A percentile compares a stretch with the other conserved stretches of the same genome.
Conservation (phyloP, 2,888 invertebrate species). For the Spisula subtruncata region DNA sequence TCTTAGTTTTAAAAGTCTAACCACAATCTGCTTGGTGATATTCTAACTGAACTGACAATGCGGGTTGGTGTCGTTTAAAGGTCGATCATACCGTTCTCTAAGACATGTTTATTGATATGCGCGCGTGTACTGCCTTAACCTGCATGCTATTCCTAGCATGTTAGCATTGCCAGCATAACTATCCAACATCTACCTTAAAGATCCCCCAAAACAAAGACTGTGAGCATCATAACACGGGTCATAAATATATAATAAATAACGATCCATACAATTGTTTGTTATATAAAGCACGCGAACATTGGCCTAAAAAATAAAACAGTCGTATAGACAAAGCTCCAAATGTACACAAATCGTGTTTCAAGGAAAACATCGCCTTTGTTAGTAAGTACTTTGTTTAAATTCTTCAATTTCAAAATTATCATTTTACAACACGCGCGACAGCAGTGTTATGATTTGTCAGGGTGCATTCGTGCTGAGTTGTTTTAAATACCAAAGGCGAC, state of each 20-base stretch:
- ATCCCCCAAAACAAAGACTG: not conserved
- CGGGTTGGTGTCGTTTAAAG: too few species aligned
- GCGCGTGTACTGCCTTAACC: too few species aligned
- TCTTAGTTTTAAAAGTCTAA: too few species aligned
- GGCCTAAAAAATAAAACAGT: not conserved
- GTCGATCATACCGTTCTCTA: too few species aligned
- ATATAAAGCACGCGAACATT: not conserved
- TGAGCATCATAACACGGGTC: not conserved
- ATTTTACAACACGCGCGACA: not conserved
- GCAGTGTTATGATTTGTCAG: not conserved
- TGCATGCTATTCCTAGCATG: too few species aligned
- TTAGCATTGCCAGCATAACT: too few species aligned
- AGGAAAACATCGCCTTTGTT: not conserved
- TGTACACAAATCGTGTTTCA: not conserved
- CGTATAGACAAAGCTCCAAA: not conserved
- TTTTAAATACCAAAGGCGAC: not conserved
- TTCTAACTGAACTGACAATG: too few species aligned
- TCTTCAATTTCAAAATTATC: not conserved
- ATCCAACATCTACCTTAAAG: too few species aligned
- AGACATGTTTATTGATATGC: too few species aligned
- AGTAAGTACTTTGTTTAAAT: not conserved
- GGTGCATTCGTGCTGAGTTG: conserved; percentile 5
- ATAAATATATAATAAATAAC: not conserved
- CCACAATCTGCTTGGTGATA: too few species aligned
- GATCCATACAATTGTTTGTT: not conserved